Evolutionary conservation across 2,888 invertebrate species (phyloP), one percentile per base, ranked within the genome.

Genomic region (Pollenia griseotomentosa): DNA sequence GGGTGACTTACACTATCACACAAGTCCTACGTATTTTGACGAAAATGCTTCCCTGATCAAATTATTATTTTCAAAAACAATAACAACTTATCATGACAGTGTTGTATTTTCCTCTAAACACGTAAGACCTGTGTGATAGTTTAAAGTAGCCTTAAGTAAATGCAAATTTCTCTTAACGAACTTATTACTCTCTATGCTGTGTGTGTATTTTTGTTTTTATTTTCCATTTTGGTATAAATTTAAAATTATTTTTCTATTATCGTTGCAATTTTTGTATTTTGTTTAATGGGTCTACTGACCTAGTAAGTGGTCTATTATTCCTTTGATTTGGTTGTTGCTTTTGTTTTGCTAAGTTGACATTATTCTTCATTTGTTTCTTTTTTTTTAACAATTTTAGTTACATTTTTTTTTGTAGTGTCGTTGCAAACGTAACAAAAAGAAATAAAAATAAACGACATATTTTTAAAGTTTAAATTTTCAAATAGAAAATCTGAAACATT

Each of bases 161-260:
- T 78, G 57, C 57, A 82, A 86, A 82, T 71, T 82, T 82, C 57
- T 23, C 42, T 73, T 55, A 70, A 74, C 53, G 71, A 63, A 78
- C 14, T 33, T 63, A 14, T 59, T 55, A 63, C 10, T 59, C 61
- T 48, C 48, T 48, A 14, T n/a, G 70, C 51, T 53, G 42, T 51
- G 19, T 46, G 48, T 14, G 12, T 53, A 14, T 66, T n/a, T 53
- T 23, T 75, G 14, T 51, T 59, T 12, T 42, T 70, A 23, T 65
- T 68, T 46, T 46, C 19, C 14, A 44, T 79, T 55, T 68, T 19
- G 65, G 19, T 57, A 46, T 74, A 57, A 66, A 82, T 59, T 44
- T 11, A 57, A 23, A 65, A 65, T n/a, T 48, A 48, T 74, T 57
- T 44, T 48, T 42, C 12, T 59, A 42, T 23, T 51, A 11, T 51